These are phyloP conservation scores for Ameiurus melas DNA, from an alignment of 2,113 vertebrate genomes.

Conservation along the genomic window DNA sequence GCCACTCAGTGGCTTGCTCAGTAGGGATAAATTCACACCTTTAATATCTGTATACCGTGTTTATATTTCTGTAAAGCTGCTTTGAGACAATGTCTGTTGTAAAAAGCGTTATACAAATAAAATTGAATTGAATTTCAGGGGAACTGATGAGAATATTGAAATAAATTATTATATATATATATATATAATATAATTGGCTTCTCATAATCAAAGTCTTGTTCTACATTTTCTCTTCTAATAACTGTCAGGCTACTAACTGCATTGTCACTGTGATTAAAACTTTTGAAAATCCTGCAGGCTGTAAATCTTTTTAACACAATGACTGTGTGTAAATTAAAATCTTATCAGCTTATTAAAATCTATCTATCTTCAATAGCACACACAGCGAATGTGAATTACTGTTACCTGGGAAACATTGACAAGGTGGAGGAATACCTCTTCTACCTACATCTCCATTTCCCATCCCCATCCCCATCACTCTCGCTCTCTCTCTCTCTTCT, in stretches of 20 bases:
- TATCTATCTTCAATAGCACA: not conserved
- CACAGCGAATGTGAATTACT: not conserved
- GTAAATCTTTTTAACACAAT: not conserved
- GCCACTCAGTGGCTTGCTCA: no score
- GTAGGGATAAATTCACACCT: no score
- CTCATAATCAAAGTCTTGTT: not conserved
- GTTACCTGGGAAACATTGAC: slow-evolving; percentile 45
- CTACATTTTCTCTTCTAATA: not conserved
- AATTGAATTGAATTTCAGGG: no score
- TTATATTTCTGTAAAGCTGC: no score
- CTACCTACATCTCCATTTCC: slow-evolving; percentile 21
- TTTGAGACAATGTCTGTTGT: no score
- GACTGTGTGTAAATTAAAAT: not conserved
- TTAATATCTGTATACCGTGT: no score
- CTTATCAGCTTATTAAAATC: not conserved
- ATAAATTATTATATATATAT: no score
- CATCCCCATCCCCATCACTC: slow-evolving; percentile 22
- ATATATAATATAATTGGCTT: not conserved
- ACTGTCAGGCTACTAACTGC: not conserved
- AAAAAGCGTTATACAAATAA: no score
- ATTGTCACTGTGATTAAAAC: not conserved
- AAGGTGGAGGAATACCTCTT: slow-evolving; percentile 34
- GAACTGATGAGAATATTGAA: not conserved
- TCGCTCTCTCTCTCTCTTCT: not conserved
- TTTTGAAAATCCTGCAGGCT: not conserved